phyloP scores from a whole-genome alignment of 1,140 invertebrate genomes.

The Carcinoscorpius rotundicauda region DNA sequence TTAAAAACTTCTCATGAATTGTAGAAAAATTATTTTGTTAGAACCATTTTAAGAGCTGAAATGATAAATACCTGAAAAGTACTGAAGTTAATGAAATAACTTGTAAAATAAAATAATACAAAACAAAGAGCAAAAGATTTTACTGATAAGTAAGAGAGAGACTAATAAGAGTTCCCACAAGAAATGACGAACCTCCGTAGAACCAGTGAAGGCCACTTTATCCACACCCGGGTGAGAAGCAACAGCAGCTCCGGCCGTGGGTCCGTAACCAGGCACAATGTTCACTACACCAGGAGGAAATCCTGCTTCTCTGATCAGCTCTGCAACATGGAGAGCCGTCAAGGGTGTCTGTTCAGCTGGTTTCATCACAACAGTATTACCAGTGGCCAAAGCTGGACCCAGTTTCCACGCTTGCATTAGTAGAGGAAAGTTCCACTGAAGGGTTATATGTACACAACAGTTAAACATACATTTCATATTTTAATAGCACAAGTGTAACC shows the following conservation, averaged over 20 bases:
- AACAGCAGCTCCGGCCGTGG: constrained; percentile 67
- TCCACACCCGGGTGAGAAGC: constrained; percentile 50
- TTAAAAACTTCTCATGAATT: too few relatives aligned
- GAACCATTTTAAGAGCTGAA: too few relatives aligned
- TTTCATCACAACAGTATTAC: constrained; percentile 76
- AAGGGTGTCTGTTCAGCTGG: constrained; percentile 90
- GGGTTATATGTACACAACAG: too few relatives aligned
- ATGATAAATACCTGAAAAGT: too few relatives aligned
- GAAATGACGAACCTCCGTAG: constrained; percentile 14
- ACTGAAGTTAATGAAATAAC: too few relatives aligned
- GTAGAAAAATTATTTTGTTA: too few relatives aligned
- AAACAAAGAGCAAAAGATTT: too few relatives aligned
- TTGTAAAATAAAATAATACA: too few relatives aligned
- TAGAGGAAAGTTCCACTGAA: constrained; percentile 71
- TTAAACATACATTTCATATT: too few relatives aligned
- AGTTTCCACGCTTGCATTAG: constrained; percentile 76
- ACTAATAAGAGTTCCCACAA: too few relatives aligned
- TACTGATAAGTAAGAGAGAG: too few relatives aligned
- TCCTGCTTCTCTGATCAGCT: constrained; percentile 67
- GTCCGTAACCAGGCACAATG: constrained; percentile 65
- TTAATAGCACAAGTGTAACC: too few relatives aligned
- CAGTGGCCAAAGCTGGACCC: constrained; percentile 65
- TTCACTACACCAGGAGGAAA: constrained; percentile 80
- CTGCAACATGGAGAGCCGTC: constrained; percentile 63
- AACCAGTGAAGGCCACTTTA: constrained; percentile 32